These are phyloP conservation scores for Sycobia sp. DNA, from an alignment of 1,140 invertebrate species.

Conservation along the genomic window DNA sequence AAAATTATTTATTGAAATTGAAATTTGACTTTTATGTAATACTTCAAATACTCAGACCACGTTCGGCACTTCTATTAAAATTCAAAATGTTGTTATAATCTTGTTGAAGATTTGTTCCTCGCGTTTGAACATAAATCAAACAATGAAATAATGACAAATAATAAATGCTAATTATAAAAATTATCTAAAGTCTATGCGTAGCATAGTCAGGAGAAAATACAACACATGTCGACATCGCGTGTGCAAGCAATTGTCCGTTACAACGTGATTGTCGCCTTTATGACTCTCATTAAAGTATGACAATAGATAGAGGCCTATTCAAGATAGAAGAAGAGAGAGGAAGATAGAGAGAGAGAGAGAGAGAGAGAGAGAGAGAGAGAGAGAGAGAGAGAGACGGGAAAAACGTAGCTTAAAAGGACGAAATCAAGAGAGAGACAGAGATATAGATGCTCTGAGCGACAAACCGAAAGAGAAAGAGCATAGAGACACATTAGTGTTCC, in stretches of 20 bases:
- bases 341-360: constrained; percentile 16
- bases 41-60: no score
- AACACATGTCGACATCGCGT: constrained; percentile 23
- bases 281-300: constrained; percentile 29
- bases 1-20: no score
- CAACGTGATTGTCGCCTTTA: constrained; percentile 28
- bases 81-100: no score
- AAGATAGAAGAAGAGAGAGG: constrained; percentile 9
- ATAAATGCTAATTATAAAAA: constrained; percentile 5
- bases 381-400: constrained; percentile 22
- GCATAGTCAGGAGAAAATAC: background rate
- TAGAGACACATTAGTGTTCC: constrained; percentile 32
- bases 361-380: constrained; percentile 18
- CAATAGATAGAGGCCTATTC: constrained; percentile 14
- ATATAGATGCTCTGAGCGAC: constrained; percentile 10
- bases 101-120: no score
- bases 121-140: no score
- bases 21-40: no score
- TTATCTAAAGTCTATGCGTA: background rate
- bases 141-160: constrained; percentile 24
- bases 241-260: constrained; percentile 29
- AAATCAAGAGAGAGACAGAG: constrained; percentile 4
- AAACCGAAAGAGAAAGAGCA: constrained; percentile 17
- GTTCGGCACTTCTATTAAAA: no score
- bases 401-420: constrained; percentile 19